A percentile compares a stretch with the other conserved stretches of the same genome.
Conservation (phyloP, 2,888 invertebrate species). For the Drosophila anomalata region DNA sequence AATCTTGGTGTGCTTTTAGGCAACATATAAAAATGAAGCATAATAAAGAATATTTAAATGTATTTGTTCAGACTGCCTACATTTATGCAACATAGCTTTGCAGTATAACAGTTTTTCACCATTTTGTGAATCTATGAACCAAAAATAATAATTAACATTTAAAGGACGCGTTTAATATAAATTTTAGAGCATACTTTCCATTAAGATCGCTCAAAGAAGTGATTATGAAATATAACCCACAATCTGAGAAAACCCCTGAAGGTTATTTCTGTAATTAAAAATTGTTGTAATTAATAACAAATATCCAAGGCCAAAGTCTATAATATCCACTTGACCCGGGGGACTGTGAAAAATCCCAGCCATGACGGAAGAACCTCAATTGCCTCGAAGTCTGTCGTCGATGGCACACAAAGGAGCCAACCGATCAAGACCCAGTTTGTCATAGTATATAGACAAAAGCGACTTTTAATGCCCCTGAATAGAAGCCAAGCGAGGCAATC, state of each 20-base stretch:
- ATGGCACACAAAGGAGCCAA: constrained; percentile 30
- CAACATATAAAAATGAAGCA: background rate
- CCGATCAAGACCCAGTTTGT: constrained; percentile 44
- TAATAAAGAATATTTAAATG: background rate
- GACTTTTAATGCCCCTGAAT: constrained; percentile 44
- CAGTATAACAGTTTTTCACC: constrained; percentile 25
- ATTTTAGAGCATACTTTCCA: background rate
- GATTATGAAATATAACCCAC: background rate
- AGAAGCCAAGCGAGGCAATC: constrained; percentile 43
- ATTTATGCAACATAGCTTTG: background rate
- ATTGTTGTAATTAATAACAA: constrained; percentile 30
- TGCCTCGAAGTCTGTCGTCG: constrained; percentile 21
- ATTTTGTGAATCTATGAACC: background rate
- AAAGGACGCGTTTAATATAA: background rate
- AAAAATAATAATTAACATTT: background rate
- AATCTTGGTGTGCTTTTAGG: background rate
- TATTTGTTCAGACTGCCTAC: background rate
- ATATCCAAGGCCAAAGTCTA: constrained; percentile 18
- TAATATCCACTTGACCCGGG: constrained; percentile 39
- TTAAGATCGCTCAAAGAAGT: too few species aligned
- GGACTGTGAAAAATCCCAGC: constrained; percentile 28
- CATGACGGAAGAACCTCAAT: constrained; percentile 31
- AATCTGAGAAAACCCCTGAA: background rate
- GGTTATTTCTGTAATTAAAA: constrained; percentile 8
- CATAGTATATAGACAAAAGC: constrained; percentile 33